Evolutionary conservation across 1,140 invertebrate genomes (phyloP), one percentile per base, ranked within the genome.

Genomic region (Euwallacea similis): DNA sequence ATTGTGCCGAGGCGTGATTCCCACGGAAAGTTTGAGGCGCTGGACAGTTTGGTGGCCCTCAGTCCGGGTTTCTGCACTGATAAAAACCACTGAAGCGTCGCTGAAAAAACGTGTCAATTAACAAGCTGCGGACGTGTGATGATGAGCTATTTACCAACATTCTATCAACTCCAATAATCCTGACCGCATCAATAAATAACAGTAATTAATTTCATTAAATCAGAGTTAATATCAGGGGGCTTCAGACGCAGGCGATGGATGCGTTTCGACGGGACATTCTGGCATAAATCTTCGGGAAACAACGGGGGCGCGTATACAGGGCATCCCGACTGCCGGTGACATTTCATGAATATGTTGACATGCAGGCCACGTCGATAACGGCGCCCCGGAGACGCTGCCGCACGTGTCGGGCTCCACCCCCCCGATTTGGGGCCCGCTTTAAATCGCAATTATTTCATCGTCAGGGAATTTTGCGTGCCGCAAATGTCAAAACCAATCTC

Each of bases 321-420:
- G 63, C 62, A 53, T 60, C 56, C n/a, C 44, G n/a, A 54, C 69
- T 71, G 69, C 42, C 69, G 62, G 15, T 74, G 73, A 76, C 68
- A 71, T 66, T 69, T 71, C 71, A 72, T 72, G 71, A 72, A 72
- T 72, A 72, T 72, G 71, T 72, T 72, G 71, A 72, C 72, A 73
- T 70, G 64, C 72, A 66, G 66, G 69, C 66, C 71, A 68, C 64
- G 71, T 72, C 71, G 71, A 72, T 72, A 72, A 72, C 42, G 64
- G 64, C 58, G 65, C 59, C 60, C 59, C 58, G 42, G 65, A 68
- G 63, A 65, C 62, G 60, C 42, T 58, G 33, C 65, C 69, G 65
- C 71, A 72, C 71, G 71, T 72, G 71, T 67, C 64, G n/a, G 21
- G 69, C 50, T 60, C 55, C 70, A 44, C 70, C 70, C 69, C 64